Evolutionary conservation across 2,113 vertebrate genomes (phyloP).

Genomic region (Blennius ocellaris): DNA sequence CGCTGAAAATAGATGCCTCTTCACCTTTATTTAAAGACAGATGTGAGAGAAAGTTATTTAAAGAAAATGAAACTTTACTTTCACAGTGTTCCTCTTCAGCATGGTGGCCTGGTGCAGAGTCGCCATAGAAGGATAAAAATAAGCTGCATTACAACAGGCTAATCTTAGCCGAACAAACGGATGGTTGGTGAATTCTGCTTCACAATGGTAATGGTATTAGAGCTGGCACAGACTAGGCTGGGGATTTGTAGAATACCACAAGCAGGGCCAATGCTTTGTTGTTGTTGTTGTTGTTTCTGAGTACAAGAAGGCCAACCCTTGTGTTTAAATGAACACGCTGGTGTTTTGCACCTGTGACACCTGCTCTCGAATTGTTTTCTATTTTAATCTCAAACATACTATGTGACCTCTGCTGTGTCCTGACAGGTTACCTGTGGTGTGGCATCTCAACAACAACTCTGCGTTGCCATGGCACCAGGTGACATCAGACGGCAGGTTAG

Average conservation of each 20-base stretch:
- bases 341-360: background rate
- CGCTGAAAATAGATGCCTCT: no score
- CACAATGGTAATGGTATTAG: background rate
- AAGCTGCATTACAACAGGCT: no score
- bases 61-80: no score
- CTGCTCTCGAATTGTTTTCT: background rate
- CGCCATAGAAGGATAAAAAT: no score
- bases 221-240: background rate
- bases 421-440: slow-evolving; percentile 74
- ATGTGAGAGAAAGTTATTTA: no score
- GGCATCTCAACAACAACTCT: slow-evolving; percentile 76
- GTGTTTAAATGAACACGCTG: background rate
- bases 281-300: background rate
- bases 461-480: slow-evolving; percentile 64
- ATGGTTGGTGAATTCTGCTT: no score
- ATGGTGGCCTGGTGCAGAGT: no score
- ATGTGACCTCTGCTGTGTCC: slow-evolving; percentile 39
- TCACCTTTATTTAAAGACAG: no score
- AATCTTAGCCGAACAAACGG: no score
- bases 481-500: slow-evolving; percentile 69
- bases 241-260: background rate
- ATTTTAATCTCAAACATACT: background rate
- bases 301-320: background rate
- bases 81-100: no score
- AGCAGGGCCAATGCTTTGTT: background rate